Evolutionary conservation across 2,797 vertebrate genomes (phyloP).

Genomic region (Argyrosomus regius): DNA sequence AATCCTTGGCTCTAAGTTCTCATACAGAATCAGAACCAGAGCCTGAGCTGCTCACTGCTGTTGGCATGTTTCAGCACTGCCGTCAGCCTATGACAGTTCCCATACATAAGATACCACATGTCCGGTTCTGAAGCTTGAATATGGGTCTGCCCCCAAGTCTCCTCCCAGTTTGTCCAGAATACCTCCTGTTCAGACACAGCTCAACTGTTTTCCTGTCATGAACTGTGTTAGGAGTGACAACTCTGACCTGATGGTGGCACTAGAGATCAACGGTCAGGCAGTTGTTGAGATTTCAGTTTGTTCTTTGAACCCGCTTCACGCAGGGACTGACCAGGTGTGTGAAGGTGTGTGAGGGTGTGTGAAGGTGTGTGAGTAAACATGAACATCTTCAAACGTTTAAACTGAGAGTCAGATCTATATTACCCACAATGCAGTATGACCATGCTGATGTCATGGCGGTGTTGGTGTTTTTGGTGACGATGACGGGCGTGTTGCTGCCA

Average conservation of each 20-base stretch:
- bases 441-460: neutral
- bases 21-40: neutral
- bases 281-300: no score
- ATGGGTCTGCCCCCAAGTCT: neutral
- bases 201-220: neutral
- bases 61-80: neutral
- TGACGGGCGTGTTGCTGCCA: neutral
- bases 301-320: neutral
- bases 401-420: neutral
- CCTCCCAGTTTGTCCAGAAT: neutral
- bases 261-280: neutral
- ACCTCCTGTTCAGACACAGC: neutral
- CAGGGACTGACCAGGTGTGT: neutral
- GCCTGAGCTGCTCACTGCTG: neutral
- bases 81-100: neutral
- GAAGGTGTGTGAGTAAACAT: neutral
- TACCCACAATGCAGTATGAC: neutral
- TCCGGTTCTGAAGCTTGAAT: neutral
- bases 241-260: neutral
- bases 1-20: neutral
- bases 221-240: neutral
- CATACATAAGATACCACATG: neutral
- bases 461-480: slow-evolving; percentile 7
- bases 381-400: neutral
- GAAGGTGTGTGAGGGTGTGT: neutral